Base-by-base conservation (phyloP, 2,888 invertebrate species). In the Clostera curtula region DNA sequence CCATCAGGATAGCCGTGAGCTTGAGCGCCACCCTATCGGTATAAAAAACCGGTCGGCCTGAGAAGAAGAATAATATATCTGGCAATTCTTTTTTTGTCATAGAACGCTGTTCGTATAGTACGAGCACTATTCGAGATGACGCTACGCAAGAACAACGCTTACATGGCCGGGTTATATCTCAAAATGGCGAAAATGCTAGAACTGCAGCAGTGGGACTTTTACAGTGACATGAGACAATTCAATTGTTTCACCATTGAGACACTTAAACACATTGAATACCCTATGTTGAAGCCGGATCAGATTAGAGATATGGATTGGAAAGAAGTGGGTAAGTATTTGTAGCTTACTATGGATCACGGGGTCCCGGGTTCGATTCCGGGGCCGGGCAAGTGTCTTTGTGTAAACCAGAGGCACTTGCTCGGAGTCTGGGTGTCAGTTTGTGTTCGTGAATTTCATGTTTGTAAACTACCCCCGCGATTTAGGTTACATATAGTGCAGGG, bases 121-220 rank as follows among this genome's bases (percentile, higher is more conserved):
- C 87, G 98, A 19, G 97, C 97, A 0, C 75, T 98, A 16, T 99
- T 98, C 72, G 98, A 99, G 58, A 93, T 98, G 38, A 93, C 94
- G 0, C 76, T 98, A 4, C 88, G 94, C 13, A 92, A 92, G 53
- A 96, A 95, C 61, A 96, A 95, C 86, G 93, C 98, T 0, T 86
- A 95, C 40, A 89, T 98, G 86, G 91, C 98, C 0, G 92, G 90
- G 0, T 85, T 95, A 4, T 90, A 98, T 42, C 86, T 99, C 1
- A 88, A 87, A 46, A 87, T 98, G 59, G 91, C 96, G 15, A 96
- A 97, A 77, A 96, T 96, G 91, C 86, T 99, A 39, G 98, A 99
- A 62, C 89, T 92, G 3, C 93, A 95, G 56, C 88, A 93, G 44
- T 99, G 98, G 98, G 89, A 90, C 43, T 90, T 89, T 58, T 90